Base-by-base conservation (phyloP, 1,140 invertebrate species). In the Sipha flava region DNA sequence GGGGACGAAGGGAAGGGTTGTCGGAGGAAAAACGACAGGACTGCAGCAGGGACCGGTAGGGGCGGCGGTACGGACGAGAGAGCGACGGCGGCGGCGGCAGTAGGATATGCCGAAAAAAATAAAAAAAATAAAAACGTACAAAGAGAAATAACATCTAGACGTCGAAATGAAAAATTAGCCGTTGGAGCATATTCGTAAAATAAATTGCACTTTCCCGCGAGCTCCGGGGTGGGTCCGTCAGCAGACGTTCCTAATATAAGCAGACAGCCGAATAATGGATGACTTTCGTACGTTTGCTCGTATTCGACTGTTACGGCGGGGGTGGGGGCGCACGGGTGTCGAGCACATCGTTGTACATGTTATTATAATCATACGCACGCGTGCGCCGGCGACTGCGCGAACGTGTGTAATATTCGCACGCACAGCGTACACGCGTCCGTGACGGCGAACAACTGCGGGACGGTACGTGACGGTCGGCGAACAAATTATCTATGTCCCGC, bases 81-180 rank as follows among this genome's bases (percentile, higher is more conserved):
- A 10, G 16, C 18, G 16, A 18, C 21, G 21, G 31, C 23, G 10
- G 37, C 1, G 62, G 18, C n/a, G 62, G 5, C 18, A 5, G 10
- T 4, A 40, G 5, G 37, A 40, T 40, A 40, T 6, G 4, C 4
- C 5, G 10, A 40, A 40, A 40, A 4, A 40, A 40, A 43, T 10
- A 23, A 43, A 66, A 40, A 66, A 66, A 43, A n/a, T n/a, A 66
- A 66, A 66, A 21, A 18, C 7, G 16, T 7, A 29, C 62, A 66
- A 37, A 21, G 21, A 57, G 23, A 77, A 21, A 40, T 37, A 73
- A 73, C 49, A 57, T 21, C n/a, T 12, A 37, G 70, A 73, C 23
- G 49, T 37, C 47, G 52, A 77, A 77, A 77, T 77, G 73, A 77
- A 77, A 77, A 77, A 77, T 77, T 77, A 77, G 73, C 52, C 52